Evolutionary conservation across 2,113 vertebrate species (phyloP), one percentile per base, ranked within the genome.

Genomic region (Melospiza melodia): DNA sequence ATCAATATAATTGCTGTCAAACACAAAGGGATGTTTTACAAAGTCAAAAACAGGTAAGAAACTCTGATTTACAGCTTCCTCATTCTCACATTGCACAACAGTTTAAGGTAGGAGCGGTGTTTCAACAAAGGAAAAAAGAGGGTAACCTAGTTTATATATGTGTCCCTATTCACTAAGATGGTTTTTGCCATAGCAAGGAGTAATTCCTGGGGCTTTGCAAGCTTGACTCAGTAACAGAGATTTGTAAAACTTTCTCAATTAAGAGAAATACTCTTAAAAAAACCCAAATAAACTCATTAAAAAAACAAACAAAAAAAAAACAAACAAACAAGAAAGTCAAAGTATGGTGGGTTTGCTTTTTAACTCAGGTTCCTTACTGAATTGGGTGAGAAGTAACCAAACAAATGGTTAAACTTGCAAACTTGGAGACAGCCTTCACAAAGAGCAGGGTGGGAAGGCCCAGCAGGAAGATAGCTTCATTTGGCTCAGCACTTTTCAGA

Each of bases 401-500:
- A 83, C 63, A 94, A 93, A 96, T 89, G 52, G 90, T 96, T 95
- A 94, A 96, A 93, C 33, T 43, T 81, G 57, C 9, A 74, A 74
- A 95, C 55, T 58, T 3, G 12, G 59, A 97, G 79, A 67, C 63
- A 93, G 44, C 39, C 31, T 89, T 68, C 81, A 80, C 23, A 81
- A 74, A 84, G 57, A 92, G 57, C 35, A 59, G 86, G 84, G 83
- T 92, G 93, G 80, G 80, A 97, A 93, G 83, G 57, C 86, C 88
- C 89, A 94, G 68, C 92, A 97, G 94, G 69, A 87, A 95, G 81
- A 84, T 35, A 86, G 52, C 92, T 96, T 95, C 76, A 19, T 94
- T 92, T 92, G 89, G 86, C 89, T 95, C 95, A 95, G 86, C 91
- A 87, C 48, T 96, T 96, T 90, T 93, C 79, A 94, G 95, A 89